phyloP scores from a whole-genome alignment of 2,797 vertebrate species.

The Hemibagrus guttatus region DNA sequence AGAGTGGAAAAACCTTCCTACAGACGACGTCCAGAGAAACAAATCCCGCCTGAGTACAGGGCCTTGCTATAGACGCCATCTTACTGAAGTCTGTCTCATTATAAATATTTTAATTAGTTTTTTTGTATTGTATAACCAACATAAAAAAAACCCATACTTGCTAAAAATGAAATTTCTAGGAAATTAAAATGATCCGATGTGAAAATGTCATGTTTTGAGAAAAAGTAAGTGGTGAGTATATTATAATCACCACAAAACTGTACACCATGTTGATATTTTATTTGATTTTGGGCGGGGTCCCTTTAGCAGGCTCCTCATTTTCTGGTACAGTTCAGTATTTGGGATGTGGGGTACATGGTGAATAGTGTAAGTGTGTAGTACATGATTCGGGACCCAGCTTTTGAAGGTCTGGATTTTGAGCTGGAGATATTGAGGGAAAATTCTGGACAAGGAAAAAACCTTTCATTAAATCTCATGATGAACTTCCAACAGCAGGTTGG shows the following conservation, averaged over 20 bases:
- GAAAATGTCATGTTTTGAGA: background rate
- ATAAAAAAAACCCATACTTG: background rate
- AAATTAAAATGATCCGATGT: background rate
- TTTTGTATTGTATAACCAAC: too few species aligned
- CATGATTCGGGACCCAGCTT: too few species aligned
- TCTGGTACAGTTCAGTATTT: background rate
- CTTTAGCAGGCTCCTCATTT: background rate
- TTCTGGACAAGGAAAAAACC: background rate
- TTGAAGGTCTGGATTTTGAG: background rate
- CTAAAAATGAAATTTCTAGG: background rate
- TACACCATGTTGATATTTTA: too few species aligned
- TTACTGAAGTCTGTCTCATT: background rate
- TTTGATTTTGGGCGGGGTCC: background rate
- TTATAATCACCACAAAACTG: too few species aligned
- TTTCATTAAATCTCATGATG: background rate
- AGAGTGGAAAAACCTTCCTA: background rate
- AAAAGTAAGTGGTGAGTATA: background rate
- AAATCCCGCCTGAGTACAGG: background rate
- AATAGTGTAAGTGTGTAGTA: too few species aligned
- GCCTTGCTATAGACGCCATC: background rate
- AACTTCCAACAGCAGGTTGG: background rate
- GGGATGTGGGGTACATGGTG: background rate
- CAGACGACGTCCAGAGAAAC: background rate
- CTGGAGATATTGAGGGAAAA: background rate
- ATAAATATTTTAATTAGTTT: background rate